These are phyloP conservation scores for Heloderma charlesbogerti DNA, from an alignment of 2,113 vertebrate species.

Conservation along the genomic window DNA sequence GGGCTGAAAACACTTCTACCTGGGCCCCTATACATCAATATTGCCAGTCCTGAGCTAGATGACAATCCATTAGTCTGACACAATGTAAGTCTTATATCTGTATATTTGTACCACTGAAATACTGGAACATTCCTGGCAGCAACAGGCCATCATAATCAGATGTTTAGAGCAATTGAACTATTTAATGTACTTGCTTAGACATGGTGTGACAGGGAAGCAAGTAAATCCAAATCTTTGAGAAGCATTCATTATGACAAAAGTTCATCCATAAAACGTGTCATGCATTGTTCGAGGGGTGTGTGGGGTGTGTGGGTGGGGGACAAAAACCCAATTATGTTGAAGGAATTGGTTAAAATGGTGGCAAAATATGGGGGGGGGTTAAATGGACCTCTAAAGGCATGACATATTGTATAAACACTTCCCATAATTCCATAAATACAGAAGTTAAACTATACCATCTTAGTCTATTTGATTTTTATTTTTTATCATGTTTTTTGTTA, in stretches of 20 bases:
- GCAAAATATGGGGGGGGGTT: neutral
- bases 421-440: neutral
- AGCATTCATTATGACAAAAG: neutral
- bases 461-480: neutral
- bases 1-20: neutral
- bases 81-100: neutral
- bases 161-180: constrained; percentile 26
- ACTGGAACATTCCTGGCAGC: constrained; percentile 41
- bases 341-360: neutral
- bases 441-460: neutral
- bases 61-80: neutral
- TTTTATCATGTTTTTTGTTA: neutral
- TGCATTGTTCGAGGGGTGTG: no score
- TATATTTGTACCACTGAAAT: constrained; percentile 34
- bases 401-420: neutral
- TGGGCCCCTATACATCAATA: neutral
- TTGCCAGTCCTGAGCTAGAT: neutral
- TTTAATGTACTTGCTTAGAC: constrained; percentile 42
- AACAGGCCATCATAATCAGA: constrained; percentile 20
- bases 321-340: neutral
- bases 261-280: neutral
- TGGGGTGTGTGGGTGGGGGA: neutral
- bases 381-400: neutral
- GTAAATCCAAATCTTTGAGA: neutral
- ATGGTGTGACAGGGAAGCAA: constrained; percentile 44